Evolutionary conservation across 2,797 vertebrate species (phyloP).

Genomic region (Gorsachius magnificus): DNA sequence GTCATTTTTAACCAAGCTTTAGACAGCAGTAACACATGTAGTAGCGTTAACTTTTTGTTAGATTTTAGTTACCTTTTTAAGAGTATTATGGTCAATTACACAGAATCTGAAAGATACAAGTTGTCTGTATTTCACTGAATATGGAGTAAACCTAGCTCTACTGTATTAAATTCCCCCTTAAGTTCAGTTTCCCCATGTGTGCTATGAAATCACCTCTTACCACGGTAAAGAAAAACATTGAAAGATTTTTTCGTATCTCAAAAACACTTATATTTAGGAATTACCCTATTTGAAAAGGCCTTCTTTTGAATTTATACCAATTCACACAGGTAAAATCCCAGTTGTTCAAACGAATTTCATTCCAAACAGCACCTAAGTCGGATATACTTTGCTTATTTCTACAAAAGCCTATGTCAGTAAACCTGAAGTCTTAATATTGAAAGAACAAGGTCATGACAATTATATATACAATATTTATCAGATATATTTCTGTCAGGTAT

Average conservation of each 20-base stretch:
- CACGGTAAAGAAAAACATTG: fast-evolving
- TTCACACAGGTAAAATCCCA: not conserved
- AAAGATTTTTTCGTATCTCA: not conserved
- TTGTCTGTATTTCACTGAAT: not conserved
- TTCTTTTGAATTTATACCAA: not conserved
- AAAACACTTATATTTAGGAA: not conserved
- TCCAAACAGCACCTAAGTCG: not conserved
- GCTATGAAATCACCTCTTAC: not conserved
- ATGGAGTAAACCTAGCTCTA: not conserved
- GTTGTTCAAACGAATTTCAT: not conserved
- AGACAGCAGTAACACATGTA: not conserved
- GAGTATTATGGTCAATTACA: not conserved
- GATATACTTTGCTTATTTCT: not conserved
- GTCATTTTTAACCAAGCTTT: not conserved
- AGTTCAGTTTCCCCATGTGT: not conserved
- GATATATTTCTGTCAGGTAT: not conserved
- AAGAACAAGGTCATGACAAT: not conserved
- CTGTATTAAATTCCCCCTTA: not conserved
- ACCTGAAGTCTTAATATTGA: not conserved
- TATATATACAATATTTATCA: not conserved
- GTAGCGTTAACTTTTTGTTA: not conserved
- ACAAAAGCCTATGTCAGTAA: not conserved
- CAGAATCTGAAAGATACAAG: not conserved
- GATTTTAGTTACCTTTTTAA: not conserved
- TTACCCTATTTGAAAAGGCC: not conserved